These are phyloP conservation scores for Brachionichthys hirsutus DNA, from an alignment of 2,113 vertebrate species.

Conservation along the genomic window DNA sequence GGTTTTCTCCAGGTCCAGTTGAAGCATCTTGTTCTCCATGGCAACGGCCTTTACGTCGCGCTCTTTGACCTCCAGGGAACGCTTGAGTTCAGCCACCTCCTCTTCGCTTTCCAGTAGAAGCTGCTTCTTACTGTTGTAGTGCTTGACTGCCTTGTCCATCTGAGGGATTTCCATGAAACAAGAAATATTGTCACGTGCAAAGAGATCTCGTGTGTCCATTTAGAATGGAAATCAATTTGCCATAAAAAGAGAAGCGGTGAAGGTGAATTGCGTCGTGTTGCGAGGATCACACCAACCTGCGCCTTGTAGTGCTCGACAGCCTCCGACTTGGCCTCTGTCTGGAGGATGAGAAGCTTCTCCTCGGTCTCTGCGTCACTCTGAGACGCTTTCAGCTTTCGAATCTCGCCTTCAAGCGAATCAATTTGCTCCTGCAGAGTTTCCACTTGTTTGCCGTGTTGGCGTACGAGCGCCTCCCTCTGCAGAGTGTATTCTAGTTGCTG, in stretches of 20 bases:
- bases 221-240: background rate
- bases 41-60: slow-evolving; percentile 74
- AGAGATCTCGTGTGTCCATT: background rate
- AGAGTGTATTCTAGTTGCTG: slow-evolving; percentile 15
- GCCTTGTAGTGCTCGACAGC: slow-evolving; percentile 85
- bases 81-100: slow-evolving; percentile 70
- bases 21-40: slow-evolving; percentile 71
- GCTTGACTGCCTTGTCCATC: slow-evolving; percentile 87
- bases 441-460: slow-evolving; percentile 23
- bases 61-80: slow-evolving; percentile 75
- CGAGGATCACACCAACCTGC: slow-evolving; percentile 77
- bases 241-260: background rate
- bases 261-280: background rate
- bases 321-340: slow-evolving; percentile 76
- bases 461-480: slow-evolving; percentile 13
- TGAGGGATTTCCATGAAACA: slow-evolving; percentile 38
- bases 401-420: slow-evolving; percentile 8
- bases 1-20: slow-evolving; percentile 80
- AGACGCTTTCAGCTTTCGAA: slow-evolving; percentile 22
- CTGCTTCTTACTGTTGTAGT: slow-evolving; percentile 87
- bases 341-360: slow-evolving; percentile 29
- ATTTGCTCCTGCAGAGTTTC: slow-evolving; percentile 23
- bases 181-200: background rate
- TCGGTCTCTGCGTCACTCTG: slow-evolving; percentile 30
- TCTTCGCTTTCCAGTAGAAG: slow-evolving; percentile 83